A percentile compares a stretch with the other conserved stretches of the same genome.
phyloP scores from a whole-genome alignment of 2,113 vertebrate genomes.

The Oncorhynchus mykiss region DNA sequence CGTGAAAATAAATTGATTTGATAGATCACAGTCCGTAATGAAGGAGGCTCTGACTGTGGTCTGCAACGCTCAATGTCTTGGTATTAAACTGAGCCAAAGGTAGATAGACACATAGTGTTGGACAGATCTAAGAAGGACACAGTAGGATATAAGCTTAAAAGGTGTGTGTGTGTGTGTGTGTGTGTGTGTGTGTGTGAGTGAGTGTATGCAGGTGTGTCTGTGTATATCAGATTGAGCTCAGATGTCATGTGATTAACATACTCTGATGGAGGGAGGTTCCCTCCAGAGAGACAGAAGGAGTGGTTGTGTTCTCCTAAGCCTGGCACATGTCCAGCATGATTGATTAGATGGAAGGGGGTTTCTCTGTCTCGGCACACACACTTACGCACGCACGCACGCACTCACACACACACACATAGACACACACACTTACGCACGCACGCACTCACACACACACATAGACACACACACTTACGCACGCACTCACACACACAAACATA shows the following conservation, averaged over 20 bases:
- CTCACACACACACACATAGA: neutral
- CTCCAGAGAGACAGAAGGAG: slow-evolving; percentile 12
- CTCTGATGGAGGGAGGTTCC: slow-evolving; percentile 25
- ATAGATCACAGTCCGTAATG: slow-evolving; percentile 37
- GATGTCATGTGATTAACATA: slow-evolving; percentile 41
- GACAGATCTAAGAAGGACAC: neutral
- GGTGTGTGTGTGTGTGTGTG: too few relatives aligned
- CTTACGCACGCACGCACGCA: neutral
- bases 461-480: neutral
- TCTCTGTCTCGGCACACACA: slow-evolving; percentile 8
- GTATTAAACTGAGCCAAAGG: slow-evolving; percentile 4
- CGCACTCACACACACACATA: too few relatives aligned
- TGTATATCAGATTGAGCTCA: slow-evolving; percentile 44
- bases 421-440: neutral
- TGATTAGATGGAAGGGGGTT: slow-evolving; percentile 43
- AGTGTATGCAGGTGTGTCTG: too few relatives aligned
- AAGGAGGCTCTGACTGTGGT: neutral
- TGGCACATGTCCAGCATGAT: slow-evolving; percentile 44
- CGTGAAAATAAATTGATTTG: neutral
- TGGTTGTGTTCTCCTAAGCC: slow-evolving; percentile 10
- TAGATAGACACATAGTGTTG: neutral
- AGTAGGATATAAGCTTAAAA: too few relatives aligned
- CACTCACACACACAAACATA: neutral
- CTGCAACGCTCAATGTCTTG: slow-evolving; percentile 1
- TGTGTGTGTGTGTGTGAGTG: too few relatives aligned